These are phyloP conservation scores for Neoseiulus cucumeris DNA, from an alignment of 1,140 invertebrate species.

Conservation along the genomic window DNA sequence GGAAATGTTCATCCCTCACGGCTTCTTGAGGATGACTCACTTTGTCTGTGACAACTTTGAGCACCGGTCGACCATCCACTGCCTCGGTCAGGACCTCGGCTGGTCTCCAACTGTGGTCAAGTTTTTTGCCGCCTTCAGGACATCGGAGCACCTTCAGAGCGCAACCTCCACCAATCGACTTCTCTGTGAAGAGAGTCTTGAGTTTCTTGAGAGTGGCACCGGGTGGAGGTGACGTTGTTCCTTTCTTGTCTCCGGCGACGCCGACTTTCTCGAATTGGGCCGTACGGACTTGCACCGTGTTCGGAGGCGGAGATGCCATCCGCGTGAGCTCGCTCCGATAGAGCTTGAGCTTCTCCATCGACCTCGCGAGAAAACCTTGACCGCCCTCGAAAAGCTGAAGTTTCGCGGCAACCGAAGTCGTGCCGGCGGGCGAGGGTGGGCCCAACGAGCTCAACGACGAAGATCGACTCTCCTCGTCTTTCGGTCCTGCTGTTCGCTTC, in stretches of 20 bases:
- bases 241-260: neutral
- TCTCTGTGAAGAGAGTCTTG: neutral
- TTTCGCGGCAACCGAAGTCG: neutral
- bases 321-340: constrained; percentile 50
- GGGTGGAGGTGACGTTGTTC: neutral
- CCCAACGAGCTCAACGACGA: neutral
- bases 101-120: constrained; percentile 5
- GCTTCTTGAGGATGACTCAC: no score
- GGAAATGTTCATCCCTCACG: no score
- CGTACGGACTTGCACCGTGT: constrained; percentile 47
- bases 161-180: neutral
- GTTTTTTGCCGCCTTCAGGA: neutral
- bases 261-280: constrained; percentile 43
- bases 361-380: constrained; percentile 24
- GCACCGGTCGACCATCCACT: neutral
- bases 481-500: neutral
- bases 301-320: constrained; percentile 42
- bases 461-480: neutral
- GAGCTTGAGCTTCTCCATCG: constrained; percentile 40
- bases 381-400: neutral
- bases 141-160: neutral
- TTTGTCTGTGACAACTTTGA: constrained; percentile 4
- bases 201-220: constrained; percentile 1
- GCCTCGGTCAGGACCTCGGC: neutral
- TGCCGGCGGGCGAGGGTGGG: neutral